Conservation (phyloP, 1,140 invertebrate species). For the Halotydeus destructor region DNA sequence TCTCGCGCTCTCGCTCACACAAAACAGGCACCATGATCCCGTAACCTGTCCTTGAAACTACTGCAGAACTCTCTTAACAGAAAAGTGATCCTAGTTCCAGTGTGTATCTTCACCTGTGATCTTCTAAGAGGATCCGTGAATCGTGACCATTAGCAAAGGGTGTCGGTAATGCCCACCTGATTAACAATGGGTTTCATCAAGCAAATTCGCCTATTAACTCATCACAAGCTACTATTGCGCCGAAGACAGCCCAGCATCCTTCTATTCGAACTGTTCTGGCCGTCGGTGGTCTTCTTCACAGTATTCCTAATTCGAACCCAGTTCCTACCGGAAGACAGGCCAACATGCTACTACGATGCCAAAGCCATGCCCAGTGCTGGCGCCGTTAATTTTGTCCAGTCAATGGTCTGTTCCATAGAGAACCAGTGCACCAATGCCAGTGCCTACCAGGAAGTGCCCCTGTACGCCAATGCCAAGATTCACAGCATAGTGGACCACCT, state of each 20-base stretch:
- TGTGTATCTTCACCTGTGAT: no score
- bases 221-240: conserved; percentile 13
- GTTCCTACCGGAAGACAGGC: conserved; percentile 16
- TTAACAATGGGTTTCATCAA: conserved; percentile 14
- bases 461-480: conserved; percentile 18
- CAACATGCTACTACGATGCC: conserved; percentile 18
- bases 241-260: conserved; percentile 14
- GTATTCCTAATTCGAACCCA: conserved; percentile 16
- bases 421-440: conserved; percentile 17
- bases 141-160: no score
- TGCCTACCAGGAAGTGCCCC: conserved; percentile 17
- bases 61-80: no score
- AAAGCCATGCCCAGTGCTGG: conserved; percentile 19
- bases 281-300: conserved; percentile 17
- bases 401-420: conserved; percentile 20
- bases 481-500: conserved; percentile 16
- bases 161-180: no score
- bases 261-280: conserved; percentile 18
- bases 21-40: no score
- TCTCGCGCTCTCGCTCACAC: no score
- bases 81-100: no score
- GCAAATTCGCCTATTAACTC: conserved; percentile 14
- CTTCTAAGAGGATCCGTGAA: no score
- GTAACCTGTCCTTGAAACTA: no score
- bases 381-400: conserved; percentile 18